phyloP scores from a whole-genome alignment of 2,888 invertebrate genomes.

The Glyphotaelius pellucidus region DNA sequence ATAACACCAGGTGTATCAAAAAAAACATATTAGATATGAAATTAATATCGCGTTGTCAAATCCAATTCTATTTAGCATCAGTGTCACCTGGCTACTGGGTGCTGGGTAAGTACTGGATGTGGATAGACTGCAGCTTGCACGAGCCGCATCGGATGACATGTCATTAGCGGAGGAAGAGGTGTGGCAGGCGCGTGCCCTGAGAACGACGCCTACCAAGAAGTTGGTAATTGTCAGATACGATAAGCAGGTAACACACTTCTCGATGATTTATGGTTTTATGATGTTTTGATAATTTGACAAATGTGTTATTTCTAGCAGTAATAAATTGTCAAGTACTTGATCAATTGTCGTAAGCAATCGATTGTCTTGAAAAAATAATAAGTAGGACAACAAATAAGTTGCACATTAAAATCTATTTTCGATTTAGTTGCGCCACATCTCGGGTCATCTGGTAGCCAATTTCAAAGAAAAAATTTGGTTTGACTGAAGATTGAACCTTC shows the following conservation, averaged over 20 bases:
- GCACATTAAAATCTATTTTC: too few relatives aligned
- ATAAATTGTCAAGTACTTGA: too few relatives aligned
- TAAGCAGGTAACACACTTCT: neutral
- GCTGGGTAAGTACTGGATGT: neutral
- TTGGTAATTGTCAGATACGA: neutral
- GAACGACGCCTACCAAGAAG: neutral
- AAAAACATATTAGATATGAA: conserved; percentile 2
- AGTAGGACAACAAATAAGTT: too few relatives aligned
- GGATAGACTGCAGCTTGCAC: conserved; percentile 45
- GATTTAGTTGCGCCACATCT: too few relatives aligned
- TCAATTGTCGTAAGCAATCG: too few relatives aligned
- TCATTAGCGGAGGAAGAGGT: conserved; percentile 61
- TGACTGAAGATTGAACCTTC: too few relatives aligned
- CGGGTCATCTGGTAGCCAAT: too few relatives aligned
- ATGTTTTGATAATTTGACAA: neutral
- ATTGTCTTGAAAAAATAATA: too few relatives aligned
- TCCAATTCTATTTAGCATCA: conserved; percentile 18
- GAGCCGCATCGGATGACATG: conserved; percentile 61
- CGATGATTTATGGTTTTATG: neutral
- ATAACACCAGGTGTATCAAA: conserved; percentile 16
- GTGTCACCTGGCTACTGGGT: conserved; percentile 59
- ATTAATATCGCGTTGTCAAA: conserved; percentile 10
- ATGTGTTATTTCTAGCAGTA: neutral
- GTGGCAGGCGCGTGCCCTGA: conserved; percentile 47
- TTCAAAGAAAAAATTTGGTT: too few relatives aligned